phyloP scores from a whole-genome alignment of 2,113 vertebrate genomes.

The Phylloscopus whistleri region DNA sequence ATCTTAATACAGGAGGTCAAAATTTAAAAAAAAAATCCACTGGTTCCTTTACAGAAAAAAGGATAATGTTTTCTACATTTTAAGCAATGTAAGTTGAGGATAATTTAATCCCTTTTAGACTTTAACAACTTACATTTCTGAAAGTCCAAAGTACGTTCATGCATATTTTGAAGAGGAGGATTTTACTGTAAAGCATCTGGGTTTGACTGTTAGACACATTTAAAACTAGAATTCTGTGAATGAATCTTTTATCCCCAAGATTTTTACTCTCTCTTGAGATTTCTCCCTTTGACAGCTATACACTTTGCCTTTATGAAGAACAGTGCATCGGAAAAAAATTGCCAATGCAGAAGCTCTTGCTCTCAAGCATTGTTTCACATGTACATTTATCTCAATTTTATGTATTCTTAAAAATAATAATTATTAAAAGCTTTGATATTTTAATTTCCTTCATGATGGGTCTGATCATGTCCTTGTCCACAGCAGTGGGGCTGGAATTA shows the following conservation, averaged over 20 bases:
- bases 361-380: not conserved
- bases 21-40: not conserved
- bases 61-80: not conserved
- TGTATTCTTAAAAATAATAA: not conserved
- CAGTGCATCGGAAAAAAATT: not conserved
- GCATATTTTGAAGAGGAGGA: not conserved
- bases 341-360: not conserved
- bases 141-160: not conserved
- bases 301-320: not conserved
- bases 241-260: not conserved
- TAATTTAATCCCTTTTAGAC: not conserved
- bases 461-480: not conserved
- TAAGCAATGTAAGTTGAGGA: not conserved
- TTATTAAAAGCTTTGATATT: not conserved
- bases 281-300: not conserved
- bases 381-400: not conserved
- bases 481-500: not conserved
- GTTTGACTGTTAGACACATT: not conserved
- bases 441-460: not conserved
- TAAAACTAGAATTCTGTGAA: not conserved
- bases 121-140: not conserved
- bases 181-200: not conserved
- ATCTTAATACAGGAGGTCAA: not conserved
- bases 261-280: not conserved
- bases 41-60: not conserved